Percentiles rank a stretch among this genome's conserved stretches.
Conservation (phyloP, 2,113 vertebrate genomes). For the Ranitomeya imitator region DNA sequence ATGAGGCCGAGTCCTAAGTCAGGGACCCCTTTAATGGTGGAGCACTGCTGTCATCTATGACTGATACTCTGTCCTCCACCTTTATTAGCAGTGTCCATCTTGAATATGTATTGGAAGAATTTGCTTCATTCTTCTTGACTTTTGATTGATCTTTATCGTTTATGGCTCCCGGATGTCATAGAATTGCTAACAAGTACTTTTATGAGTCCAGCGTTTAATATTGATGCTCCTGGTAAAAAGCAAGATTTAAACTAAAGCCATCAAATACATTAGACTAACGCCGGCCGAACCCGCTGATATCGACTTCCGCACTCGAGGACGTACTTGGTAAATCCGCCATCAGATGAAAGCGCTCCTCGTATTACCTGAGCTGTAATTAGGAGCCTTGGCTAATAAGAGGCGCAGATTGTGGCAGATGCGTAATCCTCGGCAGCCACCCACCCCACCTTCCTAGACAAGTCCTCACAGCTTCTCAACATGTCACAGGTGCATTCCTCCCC, state of each 20-base stretch:
- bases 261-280: too few relatives aligned
- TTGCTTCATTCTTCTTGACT: too few relatives aligned
- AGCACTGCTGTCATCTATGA: too few relatives aligned
- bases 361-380: slow-evolving; percentile 1
- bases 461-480: slow-evolving; percentile 13
- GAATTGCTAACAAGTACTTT: neutral
- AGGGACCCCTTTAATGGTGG: too few relatives aligned
- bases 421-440: neutral
- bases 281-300: too few relatives aligned
- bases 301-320: neutral
- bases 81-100: too few relatives aligned
- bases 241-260: too few relatives aligned
- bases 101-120: too few relatives aligned
- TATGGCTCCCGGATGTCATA: neutral
- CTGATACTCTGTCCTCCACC: too few relatives aligned
- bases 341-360: neutral
- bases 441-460: slow-evolving; percentile 41
- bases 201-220: neutral
- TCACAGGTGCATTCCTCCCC: slow-evolving; percentile 39
- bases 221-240: too few relatives aligned
- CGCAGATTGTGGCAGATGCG: neutral
- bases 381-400: neutral
- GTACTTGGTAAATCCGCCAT: neutral
- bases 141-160: too few relatives aligned
- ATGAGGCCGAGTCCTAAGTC: too few relatives aligned